Percentiles rank a stretch among this genome's conserved stretches.
These are phyloP conservation scores for Phalacrocorax aristotelis DNA, from an alignment of 2,113 vertebrate species.

Conservation along the genomic window DNA sequence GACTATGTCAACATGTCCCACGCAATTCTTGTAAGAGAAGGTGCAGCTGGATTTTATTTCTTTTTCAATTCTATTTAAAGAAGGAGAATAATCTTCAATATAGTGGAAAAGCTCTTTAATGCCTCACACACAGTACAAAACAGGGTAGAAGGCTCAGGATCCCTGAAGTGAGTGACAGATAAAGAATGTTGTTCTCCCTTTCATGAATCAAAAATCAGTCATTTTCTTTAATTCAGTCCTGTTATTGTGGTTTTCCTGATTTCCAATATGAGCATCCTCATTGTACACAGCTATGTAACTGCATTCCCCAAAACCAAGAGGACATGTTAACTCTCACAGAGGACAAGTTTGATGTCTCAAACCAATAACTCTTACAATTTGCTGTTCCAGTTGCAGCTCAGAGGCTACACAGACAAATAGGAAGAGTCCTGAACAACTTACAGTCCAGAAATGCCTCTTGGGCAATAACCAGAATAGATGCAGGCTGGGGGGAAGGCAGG, in stretches of 20 bases:
- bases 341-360: not conserved
- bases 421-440: not conserved
- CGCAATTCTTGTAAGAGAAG: not conserved
- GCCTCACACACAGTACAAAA: not conserved
- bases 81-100: not conserved
- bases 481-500: not conserved
- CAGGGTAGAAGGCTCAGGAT: not conserved
- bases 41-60: not conserved
- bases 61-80: constrained; percentile 23
- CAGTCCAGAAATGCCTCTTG: not conserved
- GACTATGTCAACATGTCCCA: not conserved
- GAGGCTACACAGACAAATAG: not conserved
- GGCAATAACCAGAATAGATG: not conserved
- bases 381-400: not conserved
- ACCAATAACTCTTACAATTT: not conserved
- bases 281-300: not conserved
- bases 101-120: not conserved
- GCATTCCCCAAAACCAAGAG: not conserved
- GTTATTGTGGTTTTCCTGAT: not conserved
- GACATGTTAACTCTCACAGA: not conserved
- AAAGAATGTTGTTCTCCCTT: not conserved
- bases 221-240: not conserved
- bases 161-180: not conserved
- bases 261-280: not conserved
- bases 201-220: not conserved